phyloP scores from a whole-genome alignment of 1,140 invertebrate genomes.

The Drosophila seguyi region DNA sequence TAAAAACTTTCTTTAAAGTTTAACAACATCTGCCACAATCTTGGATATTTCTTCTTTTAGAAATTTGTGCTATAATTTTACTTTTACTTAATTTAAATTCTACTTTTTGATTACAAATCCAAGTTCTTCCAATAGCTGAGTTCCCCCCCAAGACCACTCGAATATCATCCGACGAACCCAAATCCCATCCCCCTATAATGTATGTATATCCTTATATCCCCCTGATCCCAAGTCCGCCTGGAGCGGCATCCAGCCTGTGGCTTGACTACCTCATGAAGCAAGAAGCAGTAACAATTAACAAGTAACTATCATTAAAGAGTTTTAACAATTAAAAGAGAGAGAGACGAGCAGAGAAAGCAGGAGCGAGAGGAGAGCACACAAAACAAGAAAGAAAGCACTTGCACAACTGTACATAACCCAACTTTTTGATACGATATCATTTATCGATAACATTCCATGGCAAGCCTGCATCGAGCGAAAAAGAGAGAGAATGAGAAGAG shows the following conservation, averaged over 20 bases:
- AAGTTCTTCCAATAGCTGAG: conserved; percentile 67
- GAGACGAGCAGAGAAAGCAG: conserved; percentile 1
- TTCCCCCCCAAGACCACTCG: conserved; percentile 42
- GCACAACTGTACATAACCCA: conserved; percentile 74
- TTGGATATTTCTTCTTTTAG: neutral
- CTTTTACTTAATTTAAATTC: neutral
- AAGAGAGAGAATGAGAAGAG: conserved; percentile 3
- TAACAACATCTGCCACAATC: conserved; percentile 1
- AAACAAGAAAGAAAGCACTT: conserved; percentile 22
- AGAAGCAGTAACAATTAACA: conserved; percentile 57
- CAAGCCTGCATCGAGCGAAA: conserved; percentile 41
- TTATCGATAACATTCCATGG: conserved; percentile 78
- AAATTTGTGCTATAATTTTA: neutral
- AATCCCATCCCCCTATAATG: neutral
- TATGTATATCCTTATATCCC: conserved; percentile 2
- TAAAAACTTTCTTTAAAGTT: neutral
- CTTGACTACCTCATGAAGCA: conserved; percentile 76
- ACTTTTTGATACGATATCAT: conserved; percentile 51
- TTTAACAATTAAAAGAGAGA: conserved; percentile 13
- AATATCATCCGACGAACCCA: conserved; percentile 47
- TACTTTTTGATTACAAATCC: conserved; percentile 57
- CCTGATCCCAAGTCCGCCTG: conserved; percentile 48
- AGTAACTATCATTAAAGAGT: conserved; percentile 49
- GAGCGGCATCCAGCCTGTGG: conserved; percentile 62
- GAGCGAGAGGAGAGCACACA: conserved; percentile 20